A percentile compares a stretch with the other conserved stretches of the same genome.
Conservation (phyloP, 2,113 vertebrate species). For the Microtus pennsylvanicus region DNA sequence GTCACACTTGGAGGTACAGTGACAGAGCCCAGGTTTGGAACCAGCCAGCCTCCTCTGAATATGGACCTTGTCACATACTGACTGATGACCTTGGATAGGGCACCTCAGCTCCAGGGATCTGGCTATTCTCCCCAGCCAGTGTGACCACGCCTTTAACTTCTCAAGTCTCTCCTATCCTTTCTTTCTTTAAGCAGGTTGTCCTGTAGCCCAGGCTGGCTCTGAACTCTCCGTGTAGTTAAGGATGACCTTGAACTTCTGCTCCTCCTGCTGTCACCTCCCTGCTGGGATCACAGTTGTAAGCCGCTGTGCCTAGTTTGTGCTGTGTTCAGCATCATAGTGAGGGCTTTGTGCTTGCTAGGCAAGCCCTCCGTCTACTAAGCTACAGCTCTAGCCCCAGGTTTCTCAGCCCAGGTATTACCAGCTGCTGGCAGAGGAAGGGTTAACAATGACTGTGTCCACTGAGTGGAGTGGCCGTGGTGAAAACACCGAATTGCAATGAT, state of each 20-base stretch:
- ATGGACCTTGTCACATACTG: not conserved
- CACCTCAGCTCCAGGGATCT: not conserved
- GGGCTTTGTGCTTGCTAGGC: no score
- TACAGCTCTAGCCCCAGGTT: not conserved
- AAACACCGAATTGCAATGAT: slow-evolving; percentile 60
- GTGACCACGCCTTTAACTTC: accelerated
- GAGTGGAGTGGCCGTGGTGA: slow-evolving; percentile 59
- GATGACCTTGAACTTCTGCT: not conserved
- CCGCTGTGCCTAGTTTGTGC: no score
- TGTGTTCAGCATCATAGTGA: not conserved
- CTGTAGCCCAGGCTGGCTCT: not conserved
- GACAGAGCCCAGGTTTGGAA: not conserved
- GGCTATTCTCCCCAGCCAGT: not conserved
- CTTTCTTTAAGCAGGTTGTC: not conserved
- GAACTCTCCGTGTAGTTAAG: not conserved
- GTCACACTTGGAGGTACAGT: not conserved
- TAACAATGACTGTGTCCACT: slow-evolving; percentile 53
- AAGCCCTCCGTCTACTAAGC: not conserved
- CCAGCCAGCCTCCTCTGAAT: not conserved
- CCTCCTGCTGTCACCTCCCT: not conserved
- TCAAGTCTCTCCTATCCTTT: not conserved
- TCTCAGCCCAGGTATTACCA: not conserved
- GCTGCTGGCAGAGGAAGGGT: slow-evolving; percentile 52
- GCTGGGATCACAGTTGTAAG: not conserved
- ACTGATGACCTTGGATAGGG: slow-evolving; percentile 41